A percentile compares a stretch with the other conserved stretches of the same genome.
These are phyloP conservation scores for Ooceraea biroi DNA, from an alignment of 1,140 invertebrate species.

Conservation along the genomic window DNA sequence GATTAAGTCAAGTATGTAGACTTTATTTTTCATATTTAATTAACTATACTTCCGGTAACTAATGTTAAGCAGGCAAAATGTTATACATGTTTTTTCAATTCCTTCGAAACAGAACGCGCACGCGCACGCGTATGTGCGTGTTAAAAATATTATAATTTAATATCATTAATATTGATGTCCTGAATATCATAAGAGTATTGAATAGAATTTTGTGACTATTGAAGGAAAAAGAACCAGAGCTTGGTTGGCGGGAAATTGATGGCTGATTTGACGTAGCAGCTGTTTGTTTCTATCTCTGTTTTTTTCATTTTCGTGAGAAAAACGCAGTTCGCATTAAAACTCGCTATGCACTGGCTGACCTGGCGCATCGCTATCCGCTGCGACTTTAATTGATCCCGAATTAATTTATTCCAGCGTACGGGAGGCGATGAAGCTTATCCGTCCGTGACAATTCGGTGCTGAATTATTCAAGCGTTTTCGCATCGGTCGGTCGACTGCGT, in stretches of 20 bases:
- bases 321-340: slow-evolving; percentile 37
- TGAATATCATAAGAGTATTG: background rate
- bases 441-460: slow-evolving; percentile 46
- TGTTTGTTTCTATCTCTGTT: no score
- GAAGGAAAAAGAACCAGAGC: background rate
- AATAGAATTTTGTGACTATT: slow-evolving; percentile 6
- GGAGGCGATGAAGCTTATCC: slow-evolving; percentile 52
- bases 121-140: no score
- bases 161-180: no score
- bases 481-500: slow-evolving; percentile 49
- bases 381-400: slow-evolving; percentile 62
- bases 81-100: no score
- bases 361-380: slow-evolving; percentile 2
- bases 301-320: slow-evolving; percentile 1
- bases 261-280: slow-evolving; percentile 2
- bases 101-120: no score
- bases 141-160: no score
- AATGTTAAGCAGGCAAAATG: no score
- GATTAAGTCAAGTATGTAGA: background rate
- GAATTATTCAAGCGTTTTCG: slow-evolving; percentile 66
- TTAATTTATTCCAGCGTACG: slow-evolving; percentile 64
- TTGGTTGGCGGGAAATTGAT: slow-evolving; percentile 25
- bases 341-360: background rate
- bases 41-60: no score
- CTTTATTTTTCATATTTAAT: no score